A percentile compares a stretch with the other conserved stretches of the same genome.
Conservation (phyloP, 2,888 invertebrate genomes). For the Electrophaes corylata region DNA sequence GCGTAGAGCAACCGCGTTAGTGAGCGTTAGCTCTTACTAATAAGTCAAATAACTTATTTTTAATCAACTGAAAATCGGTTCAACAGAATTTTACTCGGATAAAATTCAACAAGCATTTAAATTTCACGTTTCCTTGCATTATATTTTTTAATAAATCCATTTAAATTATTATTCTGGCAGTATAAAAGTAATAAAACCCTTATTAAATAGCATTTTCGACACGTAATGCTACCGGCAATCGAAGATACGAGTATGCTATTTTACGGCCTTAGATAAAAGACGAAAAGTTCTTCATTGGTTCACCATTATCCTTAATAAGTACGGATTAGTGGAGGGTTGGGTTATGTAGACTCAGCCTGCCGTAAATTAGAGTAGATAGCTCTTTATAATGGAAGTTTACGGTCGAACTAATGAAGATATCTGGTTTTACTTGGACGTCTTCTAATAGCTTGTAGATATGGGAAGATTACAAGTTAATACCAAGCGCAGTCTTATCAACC, state of each 20-base stretch:
- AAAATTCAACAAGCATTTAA: conserved; percentile 52
- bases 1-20: not conserved
- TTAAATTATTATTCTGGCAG: conserved; percentile 58
- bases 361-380: conserved; percentile 73
- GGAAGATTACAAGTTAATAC: not conserved
- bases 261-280: conserved; percentile 75
- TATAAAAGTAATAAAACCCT: conserved; percentile 60
- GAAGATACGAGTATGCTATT: conserved; percentile 60
- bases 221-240: conserved; percentile 62
- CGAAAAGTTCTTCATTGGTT: conserved; percentile 79
- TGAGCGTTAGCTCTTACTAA: not conserved
- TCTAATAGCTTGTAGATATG: conserved; percentile 1
- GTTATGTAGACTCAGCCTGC: conserved; percentile 56
- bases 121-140: conserved; percentile 18
- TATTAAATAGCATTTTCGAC: conserved; percentile 71
- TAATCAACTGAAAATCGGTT: conserved; percentile 6
- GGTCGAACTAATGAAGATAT: conserved; percentile 50
- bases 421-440: conserved; percentile 35
- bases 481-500: too few species aligned
- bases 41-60: too few species aligned
- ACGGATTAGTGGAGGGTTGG: conserved; percentile 75
- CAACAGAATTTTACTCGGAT: conserved; percentile 36
- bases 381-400: conserved; percentile 75
- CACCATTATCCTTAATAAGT: conserved; percentile 82
- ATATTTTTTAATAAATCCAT: not conserved